phyloP scores from a whole-genome alignment of 2,888 invertebrate genomes.

The Drosophila tanythrix region DNA sequence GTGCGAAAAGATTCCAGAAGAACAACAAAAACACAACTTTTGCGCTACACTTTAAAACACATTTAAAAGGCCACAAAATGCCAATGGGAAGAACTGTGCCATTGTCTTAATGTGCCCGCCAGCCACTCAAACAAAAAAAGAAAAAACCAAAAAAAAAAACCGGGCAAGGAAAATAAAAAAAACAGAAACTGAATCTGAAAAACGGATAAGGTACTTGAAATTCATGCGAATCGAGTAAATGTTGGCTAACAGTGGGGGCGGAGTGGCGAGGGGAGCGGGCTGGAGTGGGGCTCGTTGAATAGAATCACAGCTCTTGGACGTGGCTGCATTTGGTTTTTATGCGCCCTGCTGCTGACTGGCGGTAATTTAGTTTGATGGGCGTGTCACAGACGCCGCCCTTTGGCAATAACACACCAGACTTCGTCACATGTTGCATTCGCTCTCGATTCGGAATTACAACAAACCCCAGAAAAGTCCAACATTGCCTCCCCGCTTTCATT shows the following conservation, averaged over 20 bases:
- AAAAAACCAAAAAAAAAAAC: slow-evolving; percentile 2
- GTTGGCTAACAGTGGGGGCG: slow-evolving; percentile 30
- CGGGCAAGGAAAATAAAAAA: slow-evolving; percentile 1
- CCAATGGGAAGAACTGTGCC: slow-evolving; percentile 37
- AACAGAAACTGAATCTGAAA: slow-evolving; percentile 20
- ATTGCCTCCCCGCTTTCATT: slow-evolving; percentile 14
- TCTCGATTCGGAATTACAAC: background rate
- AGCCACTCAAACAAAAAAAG: slow-evolving; percentile 24
- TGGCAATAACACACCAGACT: slow-evolving; percentile 44
- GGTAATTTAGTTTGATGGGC: slow-evolving; percentile 79
- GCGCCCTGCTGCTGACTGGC: slow-evolving; percentile 29
- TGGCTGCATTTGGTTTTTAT: slow-evolving; percentile 61
- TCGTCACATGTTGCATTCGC: slow-evolving; percentile 71
- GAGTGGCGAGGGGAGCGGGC: background rate
- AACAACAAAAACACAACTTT: slow-evolving; percentile 21
- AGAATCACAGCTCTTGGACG: slow-evolving; percentile 44
- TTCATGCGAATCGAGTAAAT: slow-evolving; percentile 60
- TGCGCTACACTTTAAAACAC: slow-evolving; percentile 62
- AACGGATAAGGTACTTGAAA: slow-evolving; percentile 56
- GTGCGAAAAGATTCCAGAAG: slow-evolving; percentile 37
- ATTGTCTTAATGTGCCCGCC: slow-evolving; percentile 61
- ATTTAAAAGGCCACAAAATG: slow-evolving; percentile 66
- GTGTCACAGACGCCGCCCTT: slow-evolving; percentile 66
- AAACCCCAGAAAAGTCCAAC: background rate
- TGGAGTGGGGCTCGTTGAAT: background rate